phyloP scores from a whole-genome alignment of 2,113 vertebrate species.

The Ciconia stormi region DNA sequence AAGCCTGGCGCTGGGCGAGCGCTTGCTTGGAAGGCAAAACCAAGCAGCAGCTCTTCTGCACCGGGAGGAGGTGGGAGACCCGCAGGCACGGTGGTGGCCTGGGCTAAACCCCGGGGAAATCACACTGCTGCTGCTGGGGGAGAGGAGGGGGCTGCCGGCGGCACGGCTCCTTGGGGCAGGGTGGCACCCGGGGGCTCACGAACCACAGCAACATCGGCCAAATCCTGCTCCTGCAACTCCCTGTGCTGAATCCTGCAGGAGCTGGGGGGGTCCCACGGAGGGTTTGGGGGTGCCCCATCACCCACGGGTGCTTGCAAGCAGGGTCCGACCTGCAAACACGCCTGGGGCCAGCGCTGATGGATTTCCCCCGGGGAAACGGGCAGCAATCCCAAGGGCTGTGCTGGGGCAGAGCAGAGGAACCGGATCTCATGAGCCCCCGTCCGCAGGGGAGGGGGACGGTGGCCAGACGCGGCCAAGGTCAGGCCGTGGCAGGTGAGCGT shows the following conservation, averaged over 20 bases:
- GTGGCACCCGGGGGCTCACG: neutral
- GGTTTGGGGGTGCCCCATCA: neutral
- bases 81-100: neutral
- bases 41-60: neutral
- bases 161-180: neutral
- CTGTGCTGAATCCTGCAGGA: neutral
- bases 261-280: rapidly evolving
- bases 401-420: neutral
- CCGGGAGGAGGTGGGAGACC: neutral
- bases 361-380: neutral
- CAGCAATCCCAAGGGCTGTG: neutral
- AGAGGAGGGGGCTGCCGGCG: neutral
- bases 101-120: neutral
- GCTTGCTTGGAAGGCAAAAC: neutral
- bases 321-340: rapidly evolving
- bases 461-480: neutral
- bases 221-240: neutral
- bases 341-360: neutral
- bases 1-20: neutral
- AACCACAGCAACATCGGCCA: neutral
- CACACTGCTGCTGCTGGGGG: neutral
- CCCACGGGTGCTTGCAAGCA: neutral
- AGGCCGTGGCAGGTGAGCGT: rapidly evolving
- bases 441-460: neutral
- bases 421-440: neutral